phyloP scores from a whole-genome alignment of 2,113 vertebrate genomes.

The Nymphicus hollandicus region DNA sequence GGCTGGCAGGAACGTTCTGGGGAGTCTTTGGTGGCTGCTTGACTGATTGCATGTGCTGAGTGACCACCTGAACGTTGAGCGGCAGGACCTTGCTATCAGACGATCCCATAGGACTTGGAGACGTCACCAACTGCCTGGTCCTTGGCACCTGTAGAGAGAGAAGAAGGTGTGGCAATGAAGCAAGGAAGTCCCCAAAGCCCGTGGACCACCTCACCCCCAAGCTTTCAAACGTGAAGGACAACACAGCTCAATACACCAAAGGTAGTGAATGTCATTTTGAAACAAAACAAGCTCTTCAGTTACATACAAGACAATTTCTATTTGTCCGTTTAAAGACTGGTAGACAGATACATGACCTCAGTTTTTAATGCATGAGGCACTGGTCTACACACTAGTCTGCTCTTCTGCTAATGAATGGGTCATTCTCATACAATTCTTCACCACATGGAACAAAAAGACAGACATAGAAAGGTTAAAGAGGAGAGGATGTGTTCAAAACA shows the following conservation, averaged over 20 bases:
- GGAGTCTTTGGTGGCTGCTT: constrained; percentile 89
- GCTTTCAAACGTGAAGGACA: not conserved
- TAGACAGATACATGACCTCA: not conserved
- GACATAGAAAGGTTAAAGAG: not conserved
- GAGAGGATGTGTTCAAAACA: not conserved
- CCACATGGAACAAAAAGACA: not conserved
- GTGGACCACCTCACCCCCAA: not conserved
- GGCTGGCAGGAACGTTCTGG: constrained; percentile 85
- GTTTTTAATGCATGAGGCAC: not conserved
- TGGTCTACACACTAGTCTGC: not conserved
- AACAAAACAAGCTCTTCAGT: not conserved
- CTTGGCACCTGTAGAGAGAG: constrained; percentile 81
- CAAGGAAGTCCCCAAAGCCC: not conserved
- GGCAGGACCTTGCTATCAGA: constrained; percentile 91
- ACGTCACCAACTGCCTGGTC: constrained; percentile 87
- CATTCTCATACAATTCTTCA: not conserved
- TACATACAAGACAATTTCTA: not conserved
- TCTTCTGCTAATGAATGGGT: not conserved
- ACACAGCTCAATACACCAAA: not conserved
- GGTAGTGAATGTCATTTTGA: not conserved
- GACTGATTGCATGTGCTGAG: constrained; percentile 90
- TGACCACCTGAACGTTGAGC: constrained; percentile 93
- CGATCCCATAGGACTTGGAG: constrained; percentile 84
- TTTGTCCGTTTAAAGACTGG: not conserved
- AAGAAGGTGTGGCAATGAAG: not conserved